phyloP scores from a whole-genome alignment of 2,113 vertebrate genomes.

The Lamprotornis superbus region DNA sequence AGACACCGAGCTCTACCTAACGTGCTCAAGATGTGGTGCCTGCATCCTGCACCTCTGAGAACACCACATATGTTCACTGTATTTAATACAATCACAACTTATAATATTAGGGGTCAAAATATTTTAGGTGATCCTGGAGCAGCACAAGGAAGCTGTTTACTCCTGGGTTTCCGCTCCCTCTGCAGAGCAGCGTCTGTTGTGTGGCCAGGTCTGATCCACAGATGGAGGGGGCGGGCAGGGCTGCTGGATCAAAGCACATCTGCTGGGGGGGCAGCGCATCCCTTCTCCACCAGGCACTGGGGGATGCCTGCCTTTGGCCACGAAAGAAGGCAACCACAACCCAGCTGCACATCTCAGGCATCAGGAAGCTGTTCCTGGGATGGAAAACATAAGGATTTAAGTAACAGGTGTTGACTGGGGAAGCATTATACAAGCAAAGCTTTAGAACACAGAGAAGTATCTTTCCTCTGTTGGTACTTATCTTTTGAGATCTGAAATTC shows the following conservation, averaged over 20 bases:
- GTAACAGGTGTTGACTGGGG: background rate
- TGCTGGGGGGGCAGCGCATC: background rate
- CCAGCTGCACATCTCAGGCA: background rate
- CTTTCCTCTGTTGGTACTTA: background rate
- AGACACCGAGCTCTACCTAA: background rate
- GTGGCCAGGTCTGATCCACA: background rate
- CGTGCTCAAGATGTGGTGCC: background rate
- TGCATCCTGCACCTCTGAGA: background rate
- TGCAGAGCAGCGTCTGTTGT: background rate
- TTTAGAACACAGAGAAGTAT: background rate
- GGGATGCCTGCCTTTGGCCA: background rate
- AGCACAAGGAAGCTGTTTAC: constrained; percentile 11
- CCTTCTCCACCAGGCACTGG: background rate
- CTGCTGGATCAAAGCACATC: constrained; percentile 43
- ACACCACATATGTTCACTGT: background rate
- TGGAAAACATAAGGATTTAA: background rate
- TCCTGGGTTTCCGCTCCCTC: background rate
- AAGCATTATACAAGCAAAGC: background rate
- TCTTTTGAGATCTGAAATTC: background rate
- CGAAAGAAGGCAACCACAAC: accelerated
- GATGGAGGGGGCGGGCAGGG: background rate
- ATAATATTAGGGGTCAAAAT: background rate
- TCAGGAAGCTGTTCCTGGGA: background rate
- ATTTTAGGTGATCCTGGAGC: background rate
- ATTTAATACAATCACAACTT: background rate